Base-by-base conservation (phyloP, 2,797 vertebrate genomes). In the Lycodopsis pacificus region DNA sequence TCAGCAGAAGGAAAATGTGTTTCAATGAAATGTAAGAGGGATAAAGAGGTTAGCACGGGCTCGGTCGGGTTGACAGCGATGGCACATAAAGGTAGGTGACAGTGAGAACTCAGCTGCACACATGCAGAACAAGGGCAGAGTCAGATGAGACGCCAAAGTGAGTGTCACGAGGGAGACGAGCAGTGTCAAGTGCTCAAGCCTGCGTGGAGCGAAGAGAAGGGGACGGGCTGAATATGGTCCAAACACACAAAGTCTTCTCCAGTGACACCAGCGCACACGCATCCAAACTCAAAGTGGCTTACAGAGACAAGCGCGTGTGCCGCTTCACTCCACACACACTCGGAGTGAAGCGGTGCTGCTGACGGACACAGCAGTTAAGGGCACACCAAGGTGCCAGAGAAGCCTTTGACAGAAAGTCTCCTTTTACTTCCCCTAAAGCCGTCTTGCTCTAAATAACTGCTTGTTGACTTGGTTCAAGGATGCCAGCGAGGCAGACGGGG, bases 111-210 rank as follows among this genome's bases (percentile, higher is more conserved):
- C 62, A 17, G 76, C 79, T 65, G 63, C 73, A 49, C 71, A 73
- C 57, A 79, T 7, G 62, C 22, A 76, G 42, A 79, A 88, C 79
- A 78, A 66, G 71, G 76, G 77, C 69, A 82, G 65, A 73, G 75
- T 82, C 69, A 73, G 83, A 88, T 72, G 80, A 82, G 76, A 85
- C 74, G 82, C 69, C 81, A 86, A 67, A 42, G 80, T 77, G 85
- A 86, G 49, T 88, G 90, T 91, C 85, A 86, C 56, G 71, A 77
- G 76, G 85, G 79, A 89, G 88, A 88, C 86, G 57, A 86, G 90
- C 83, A 56, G 81, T 90, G 89, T 91, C 90, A 90, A 87, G 84
- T 87, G 81, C 72, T 90, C 89, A 90, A 90, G 79, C 66, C 73
- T 63, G 89, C 54, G 51, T 82, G 83, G 82, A 91, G 78, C 77